Conservation (phyloP, 2,888 invertebrate species). For the Aphelenchoides bicaudatus region DNA sequence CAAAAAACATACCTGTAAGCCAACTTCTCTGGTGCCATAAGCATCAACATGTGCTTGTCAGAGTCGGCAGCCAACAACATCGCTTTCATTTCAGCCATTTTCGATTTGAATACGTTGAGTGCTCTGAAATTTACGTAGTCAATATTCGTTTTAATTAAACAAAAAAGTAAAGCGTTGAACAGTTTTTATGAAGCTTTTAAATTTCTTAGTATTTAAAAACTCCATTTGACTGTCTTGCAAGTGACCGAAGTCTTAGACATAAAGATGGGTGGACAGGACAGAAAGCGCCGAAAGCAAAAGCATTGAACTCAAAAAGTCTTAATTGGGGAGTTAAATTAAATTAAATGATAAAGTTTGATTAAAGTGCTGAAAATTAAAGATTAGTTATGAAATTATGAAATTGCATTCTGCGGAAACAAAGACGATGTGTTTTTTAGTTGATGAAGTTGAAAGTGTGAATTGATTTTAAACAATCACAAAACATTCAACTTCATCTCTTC, state of each 20-base stretch:
- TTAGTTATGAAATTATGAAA: constrained; percentile 6
- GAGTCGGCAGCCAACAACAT: constrained; percentile 2
- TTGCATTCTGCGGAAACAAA: background rate
- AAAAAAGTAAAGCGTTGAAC: constrained; percentile 10
- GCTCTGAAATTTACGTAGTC: constrained; percentile 1
- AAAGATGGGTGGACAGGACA: too few species aligned
- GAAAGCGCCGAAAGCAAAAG: constrained; percentile 1
- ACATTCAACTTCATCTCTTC: background rate
- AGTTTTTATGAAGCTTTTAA: too few species aligned
- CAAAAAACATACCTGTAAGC: constrained; percentile 10
- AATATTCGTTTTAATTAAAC: background rate
- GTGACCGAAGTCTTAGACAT: too few species aligned
- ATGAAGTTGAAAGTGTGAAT: background rate
- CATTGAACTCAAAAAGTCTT: too few species aligned
- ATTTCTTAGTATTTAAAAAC: too few species aligned
- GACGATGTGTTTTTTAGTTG: background rate
- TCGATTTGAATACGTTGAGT: background rate
- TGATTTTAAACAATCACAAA: background rate
- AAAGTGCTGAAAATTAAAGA: constrained; percentile 6
- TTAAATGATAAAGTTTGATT: background rate
- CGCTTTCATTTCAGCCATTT: background rate
- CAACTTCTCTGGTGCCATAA: constrained; percentile 1
- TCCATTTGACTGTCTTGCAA: too few species aligned
- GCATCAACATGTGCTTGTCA: constrained; percentile 3
- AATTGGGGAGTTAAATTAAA: too few species aligned